phyloP scores from a whole-genome alignment of 2,888 invertebrate genomes.

The Chrysomela aeneicollis region DNA sequence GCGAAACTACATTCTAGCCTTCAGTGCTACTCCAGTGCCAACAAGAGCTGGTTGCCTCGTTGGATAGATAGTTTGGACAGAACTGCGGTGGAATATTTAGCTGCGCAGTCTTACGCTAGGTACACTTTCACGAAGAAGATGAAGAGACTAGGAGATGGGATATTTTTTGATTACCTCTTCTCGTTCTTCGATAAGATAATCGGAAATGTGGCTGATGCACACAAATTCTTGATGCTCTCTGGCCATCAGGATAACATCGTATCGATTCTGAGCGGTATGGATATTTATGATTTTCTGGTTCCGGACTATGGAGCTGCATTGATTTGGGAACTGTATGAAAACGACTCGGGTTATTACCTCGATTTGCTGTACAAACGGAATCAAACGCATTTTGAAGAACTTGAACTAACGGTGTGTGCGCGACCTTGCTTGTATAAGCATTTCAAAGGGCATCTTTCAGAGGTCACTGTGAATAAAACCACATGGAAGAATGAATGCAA shows the following conservation, averaged over 20 bases:
- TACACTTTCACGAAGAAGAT: constrained; percentile 4
- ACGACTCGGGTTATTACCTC: constrained; percentile 17
- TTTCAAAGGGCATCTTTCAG: background rate
- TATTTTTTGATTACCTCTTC: constrained; percentile 71
- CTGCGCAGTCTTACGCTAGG: background rate
- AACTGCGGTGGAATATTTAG: no score
- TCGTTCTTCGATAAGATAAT: constrained; percentile 63
- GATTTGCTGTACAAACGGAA: constrained; percentile 31
- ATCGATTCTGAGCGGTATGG: constrained; percentile 72
- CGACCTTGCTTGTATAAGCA: constrained; percentile 1
- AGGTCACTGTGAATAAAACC: constrained; percentile 1
- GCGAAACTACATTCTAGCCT: background rate
- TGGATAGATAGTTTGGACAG: constrained; percentile 14
- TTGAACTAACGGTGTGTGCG: constrained; percentile 6
- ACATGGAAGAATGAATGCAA: constrained; percentile 9
- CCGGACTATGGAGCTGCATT: constrained; percentile 30
- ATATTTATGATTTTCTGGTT: constrained; percentile 64
- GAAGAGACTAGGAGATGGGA: constrained; percentile 64
- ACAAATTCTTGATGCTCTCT: constrained; percentile 74
- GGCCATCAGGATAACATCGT: constrained; percentile 80
- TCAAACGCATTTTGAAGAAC: background rate
- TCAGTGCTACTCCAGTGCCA: background rate
- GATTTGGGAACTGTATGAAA: constrained; percentile 28
- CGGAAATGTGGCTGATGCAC: constrained; percentile 26
- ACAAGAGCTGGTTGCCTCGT: background rate